Conservation (phyloP, 1,140 invertebrate genomes). For the Nixonia krombeini region DNA sequence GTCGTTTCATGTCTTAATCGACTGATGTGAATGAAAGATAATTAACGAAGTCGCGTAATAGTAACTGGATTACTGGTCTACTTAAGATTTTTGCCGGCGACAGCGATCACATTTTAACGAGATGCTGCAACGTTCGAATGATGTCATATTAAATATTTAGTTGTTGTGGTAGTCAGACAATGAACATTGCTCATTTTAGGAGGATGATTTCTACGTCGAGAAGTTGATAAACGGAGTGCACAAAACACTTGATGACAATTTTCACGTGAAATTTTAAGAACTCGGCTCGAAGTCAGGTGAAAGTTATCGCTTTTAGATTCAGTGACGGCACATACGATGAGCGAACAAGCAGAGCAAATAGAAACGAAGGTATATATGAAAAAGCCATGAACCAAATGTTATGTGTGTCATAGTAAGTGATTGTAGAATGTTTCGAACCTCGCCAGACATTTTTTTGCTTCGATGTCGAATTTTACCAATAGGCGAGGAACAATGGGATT, state of each 20-base stretch:
- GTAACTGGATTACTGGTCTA: no score
- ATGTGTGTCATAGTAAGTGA: background rate
- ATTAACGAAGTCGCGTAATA: no score
- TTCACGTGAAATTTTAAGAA: no score
- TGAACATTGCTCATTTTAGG: no score
- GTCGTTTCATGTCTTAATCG: background rate
- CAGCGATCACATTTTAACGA: no score
- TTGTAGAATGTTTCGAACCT: background rate
- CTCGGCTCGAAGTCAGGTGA: background rate
- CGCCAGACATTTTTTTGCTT: background rate
- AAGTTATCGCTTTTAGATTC: background rate
- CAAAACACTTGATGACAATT: background rate
- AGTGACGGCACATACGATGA: constrained; percentile 14
- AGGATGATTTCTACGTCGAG: background rate
- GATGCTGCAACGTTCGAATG: no score
- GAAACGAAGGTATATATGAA: constrained; percentile 15
- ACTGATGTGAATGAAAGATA: no score
- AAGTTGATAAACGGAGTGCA: background rate
- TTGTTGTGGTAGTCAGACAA: no score
- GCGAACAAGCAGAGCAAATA: constrained; percentile 4
- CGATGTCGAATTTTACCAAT: background rate
- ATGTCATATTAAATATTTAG: no score
- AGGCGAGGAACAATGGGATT: background rate
- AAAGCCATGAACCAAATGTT: no score
- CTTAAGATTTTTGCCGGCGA: no score